phyloP scores from a whole-genome alignment of 92 coral and sea anemone species.

The Nematostella vectensis region DNA sequence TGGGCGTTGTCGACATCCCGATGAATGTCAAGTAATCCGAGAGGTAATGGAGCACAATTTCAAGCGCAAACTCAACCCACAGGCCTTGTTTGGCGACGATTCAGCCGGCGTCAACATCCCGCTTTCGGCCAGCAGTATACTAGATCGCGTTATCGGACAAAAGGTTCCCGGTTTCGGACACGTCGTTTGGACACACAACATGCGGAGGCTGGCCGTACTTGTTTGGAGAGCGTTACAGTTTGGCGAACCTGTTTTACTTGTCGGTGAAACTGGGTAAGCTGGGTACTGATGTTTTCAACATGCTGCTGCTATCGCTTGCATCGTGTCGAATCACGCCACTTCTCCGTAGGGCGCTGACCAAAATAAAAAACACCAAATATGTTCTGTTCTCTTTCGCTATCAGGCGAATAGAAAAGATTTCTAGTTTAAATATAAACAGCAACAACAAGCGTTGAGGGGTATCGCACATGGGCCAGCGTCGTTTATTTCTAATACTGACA shows the following conservation, averaged over 20 bases:
- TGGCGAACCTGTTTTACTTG: constrained; percentile 90
- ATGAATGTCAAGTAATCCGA: constrained; percentile 67
- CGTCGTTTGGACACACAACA: constrained; percentile 85
- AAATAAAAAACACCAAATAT: too few relatives aligned
- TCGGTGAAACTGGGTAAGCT: constrained; percentile 93
- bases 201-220: constrained; percentile 83
- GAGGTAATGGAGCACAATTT: constrained; percentile 72
- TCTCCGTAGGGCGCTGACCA: too few relatives aligned
- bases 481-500: too few relatives aligned
- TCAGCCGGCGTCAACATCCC: constrained; percentile 16
- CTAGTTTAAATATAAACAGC: too few relatives aligned
- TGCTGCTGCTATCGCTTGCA: too few relatives aligned
- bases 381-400: too few relatives aligned
- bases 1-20: constrained; percentile 75
- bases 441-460: too few relatives aligned
- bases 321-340: too few relatives aligned
- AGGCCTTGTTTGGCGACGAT: constrained; percentile 51
- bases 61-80: constrained; percentile 59
- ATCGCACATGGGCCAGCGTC: too few relatives aligned
- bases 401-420: too few relatives aligned
- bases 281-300: neutral
- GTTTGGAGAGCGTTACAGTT: constrained; percentile 89
- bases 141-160: constrained; percentile 34
- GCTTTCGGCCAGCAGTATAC: constrained; percentile 27
- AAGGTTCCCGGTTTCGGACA: constrained; percentile 59